These are phyloP conservation scores for Pachyramphus minor DNA, from an alignment of 2,113 vertebrate genomes.

Conservation along the genomic window DNA sequence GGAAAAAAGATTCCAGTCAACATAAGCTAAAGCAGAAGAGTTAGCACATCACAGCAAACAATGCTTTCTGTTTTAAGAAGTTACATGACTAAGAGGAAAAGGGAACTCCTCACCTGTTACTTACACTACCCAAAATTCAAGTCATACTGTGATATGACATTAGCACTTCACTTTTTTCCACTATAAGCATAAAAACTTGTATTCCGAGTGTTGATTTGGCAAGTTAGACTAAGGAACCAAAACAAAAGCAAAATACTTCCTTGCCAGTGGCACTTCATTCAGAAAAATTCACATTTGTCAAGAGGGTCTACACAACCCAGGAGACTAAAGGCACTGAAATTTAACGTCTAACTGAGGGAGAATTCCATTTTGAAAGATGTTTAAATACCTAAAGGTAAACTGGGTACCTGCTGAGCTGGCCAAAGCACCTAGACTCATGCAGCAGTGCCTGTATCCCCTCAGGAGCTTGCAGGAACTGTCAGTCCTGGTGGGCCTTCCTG, in stretches of 20 bases:
- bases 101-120: not conserved
- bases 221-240: not conserved
- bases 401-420: not conserved
- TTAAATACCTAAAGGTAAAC: not conserved
- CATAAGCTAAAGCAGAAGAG: not conserved
- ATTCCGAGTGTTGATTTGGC: not conserved
- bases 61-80: not conserved
- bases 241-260: not conserved
- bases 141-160: not conserved
- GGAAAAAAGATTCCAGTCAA: not conserved
- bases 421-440: not conserved
- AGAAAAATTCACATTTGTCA: not conserved
- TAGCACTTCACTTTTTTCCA: not conserved
- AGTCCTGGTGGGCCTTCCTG: not conserved
- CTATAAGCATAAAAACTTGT: not conserved
- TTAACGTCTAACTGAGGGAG: not conserved
- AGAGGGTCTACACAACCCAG: not conserved
- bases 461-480: not conserved
- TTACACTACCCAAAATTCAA: not conserved
- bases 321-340: not conserved
- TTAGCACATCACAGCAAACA: not conserved
- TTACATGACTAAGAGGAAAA: not conserved
- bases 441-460: fast-evolving
- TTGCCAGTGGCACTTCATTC: not conserved
- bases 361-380: not conserved